Percentiles rank a stretch among this genome's conserved stretches.
Conservation (phyloP, 2,888 invertebrate species). For the Phortica okadai region DNA sequence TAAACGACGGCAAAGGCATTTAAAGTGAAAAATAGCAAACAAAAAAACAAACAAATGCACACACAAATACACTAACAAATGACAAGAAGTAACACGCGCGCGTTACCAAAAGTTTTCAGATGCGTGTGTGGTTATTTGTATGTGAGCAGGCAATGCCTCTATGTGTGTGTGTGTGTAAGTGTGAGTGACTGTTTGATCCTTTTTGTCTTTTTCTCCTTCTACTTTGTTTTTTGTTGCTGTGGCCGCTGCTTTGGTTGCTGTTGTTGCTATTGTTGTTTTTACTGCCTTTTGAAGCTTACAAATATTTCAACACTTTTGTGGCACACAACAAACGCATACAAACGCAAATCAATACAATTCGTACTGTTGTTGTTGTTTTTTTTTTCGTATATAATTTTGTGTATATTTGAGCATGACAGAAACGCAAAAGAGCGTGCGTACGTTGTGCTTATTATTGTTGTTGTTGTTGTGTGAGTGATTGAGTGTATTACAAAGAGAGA, state of each 20-base stretch:
- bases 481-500: slow-evolving; percentile 28
- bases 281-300: slow-evolving; percentile 1
- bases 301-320: neutral
- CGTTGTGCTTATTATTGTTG: slow-evolving; percentile 38
- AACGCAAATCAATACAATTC: slow-evolving; percentile 52
- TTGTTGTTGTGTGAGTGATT: neutral
- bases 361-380: slow-evolving; percentile 13
- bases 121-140: neutral
- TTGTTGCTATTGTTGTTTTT: slow-evolving; percentile 16
- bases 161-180: too few species aligned
- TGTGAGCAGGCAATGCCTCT: too few species aligned
- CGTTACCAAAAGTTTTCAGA: neutral
- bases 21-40: neutral
- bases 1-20: slow-evolving; percentile 19
- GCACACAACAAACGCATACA: neutral
- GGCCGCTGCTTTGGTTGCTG: neutral
- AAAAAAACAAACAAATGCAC: neutral
- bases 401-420: neutral
- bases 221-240: slow-evolving; percentile 10
- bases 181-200: neutral
- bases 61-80: neutral
- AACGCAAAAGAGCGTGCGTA: neutral
- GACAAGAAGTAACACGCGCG: neutral
- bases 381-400: neutral
- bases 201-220: neutral